A percentile compares a stretch with the other conserved stretches of the same genome.
Conservation (phyloP, 2,888 invertebrate species). For the Tetramorium bicarinatum region DNA sequence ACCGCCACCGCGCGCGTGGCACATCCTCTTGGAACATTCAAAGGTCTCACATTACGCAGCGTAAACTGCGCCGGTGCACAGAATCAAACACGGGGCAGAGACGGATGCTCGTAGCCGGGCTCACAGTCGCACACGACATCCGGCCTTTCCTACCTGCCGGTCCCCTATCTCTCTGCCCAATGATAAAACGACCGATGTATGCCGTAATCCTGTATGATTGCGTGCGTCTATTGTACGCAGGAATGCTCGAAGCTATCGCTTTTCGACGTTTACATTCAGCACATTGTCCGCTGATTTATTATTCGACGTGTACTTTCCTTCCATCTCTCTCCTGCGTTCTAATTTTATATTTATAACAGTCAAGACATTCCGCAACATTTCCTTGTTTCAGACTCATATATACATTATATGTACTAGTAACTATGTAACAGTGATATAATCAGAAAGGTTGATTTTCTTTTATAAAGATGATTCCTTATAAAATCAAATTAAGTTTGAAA, state of each 20-base stretch:
- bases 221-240: not conserved
- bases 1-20: conserved; percentile 14
- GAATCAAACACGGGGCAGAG: conserved; percentile 15
- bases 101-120: conserved; percentile 20
- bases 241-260: not conserved
- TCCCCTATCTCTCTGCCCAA: not conserved
- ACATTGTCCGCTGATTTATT: conserved; percentile 1
- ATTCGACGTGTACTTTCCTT: not conserved
- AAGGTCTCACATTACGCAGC: conserved; percentile 44
- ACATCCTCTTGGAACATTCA: conserved; percentile 54
- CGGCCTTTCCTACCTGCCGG: not conserved
- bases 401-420: not conserved
- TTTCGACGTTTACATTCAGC: not conserved
- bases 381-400: not conserved
- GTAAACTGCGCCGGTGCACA: conserved; percentile 29
- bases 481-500: not conserved
- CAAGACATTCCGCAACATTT: not conserved
- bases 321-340: no score
- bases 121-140: conserved; percentile 18
- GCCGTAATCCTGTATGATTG: conserved; percentile 14
- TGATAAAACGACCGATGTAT: conserved; percentile 19
- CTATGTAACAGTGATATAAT: not conserved
- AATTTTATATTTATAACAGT: not conserved
- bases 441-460: not conserved
- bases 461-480: not conserved